Evolutionary conservation across 2,113 vertebrate genomes (phyloP), one percentile per base, ranked within the genome.

Genomic region (Hypanus sabinus): DNA sequence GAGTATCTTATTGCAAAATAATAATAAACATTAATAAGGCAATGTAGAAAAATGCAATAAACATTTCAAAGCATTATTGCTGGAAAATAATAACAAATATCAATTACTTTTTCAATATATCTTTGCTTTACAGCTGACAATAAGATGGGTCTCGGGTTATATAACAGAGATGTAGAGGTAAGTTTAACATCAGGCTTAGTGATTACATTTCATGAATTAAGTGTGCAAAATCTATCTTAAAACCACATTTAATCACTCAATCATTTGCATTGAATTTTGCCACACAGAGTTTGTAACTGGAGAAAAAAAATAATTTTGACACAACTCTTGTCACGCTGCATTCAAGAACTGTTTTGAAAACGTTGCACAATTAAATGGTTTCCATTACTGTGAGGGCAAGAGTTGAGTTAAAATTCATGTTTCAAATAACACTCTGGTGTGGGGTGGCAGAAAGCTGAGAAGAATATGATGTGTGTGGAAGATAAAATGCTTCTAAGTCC

Each of bases 151-250:
- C 68, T 14, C n/a, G n/a, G 91, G 1, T 73, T 73, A 73, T 73
- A 73, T 9, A 80, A 33, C 4, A 80, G 12, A 80, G 77, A 30
- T 20, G 30, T 12, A 90, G 68, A 16, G 30, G 5, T 46, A 55
- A 12, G 27, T 65, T 62, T 90, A 90, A 90, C 65, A 33, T 90
- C 27, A 90, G 16, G 60, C 90, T 38, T 22, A 24, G 18, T 16
- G 3, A 93, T 93, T 93, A 75, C 55, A 87, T 93, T 24, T 73
- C 91, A 46, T 73, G n/a, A 30, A 93, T 93, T 16, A 93, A 75
- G 27, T 27, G 62, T 70, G 90, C 68, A 46, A 1, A 93, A 75
- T 93, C 36, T 93, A 55, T 12, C 27, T 5, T 38, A 73, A 93
- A 92, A 24, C 24, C 60, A 18, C 27, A 38, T 46, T 46, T 27